Percentiles rank a stretch among this genome's conserved stretches.
phyloP scores from a whole-genome alignment of 2,888 invertebrate species.

The Tethea ocularis region DNA sequence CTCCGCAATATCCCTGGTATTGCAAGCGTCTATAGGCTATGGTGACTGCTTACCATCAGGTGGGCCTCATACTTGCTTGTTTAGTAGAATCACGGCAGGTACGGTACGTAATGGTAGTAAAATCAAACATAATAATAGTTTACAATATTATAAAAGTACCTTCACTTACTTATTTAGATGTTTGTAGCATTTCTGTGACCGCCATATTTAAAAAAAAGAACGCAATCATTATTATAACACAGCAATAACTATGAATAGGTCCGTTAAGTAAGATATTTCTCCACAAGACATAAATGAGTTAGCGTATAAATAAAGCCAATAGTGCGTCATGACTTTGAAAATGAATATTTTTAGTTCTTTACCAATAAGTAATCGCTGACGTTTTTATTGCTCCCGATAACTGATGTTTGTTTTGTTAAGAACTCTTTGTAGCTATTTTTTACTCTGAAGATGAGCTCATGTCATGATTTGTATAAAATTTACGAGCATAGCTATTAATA shows the following conservation, averaged over 20 bases:
- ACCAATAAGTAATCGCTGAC: constrained; percentile 33
- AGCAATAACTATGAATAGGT: constrained; percentile 24
- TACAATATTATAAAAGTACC: no score
- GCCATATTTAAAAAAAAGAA: no score
- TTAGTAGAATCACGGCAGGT: no score
- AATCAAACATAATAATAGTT: no score
- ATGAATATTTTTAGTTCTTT: constrained; percentile 42
- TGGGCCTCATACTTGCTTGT: no score
- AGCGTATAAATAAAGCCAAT: constrained; percentile 65
- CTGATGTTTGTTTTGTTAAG: constrained; percentile 34
- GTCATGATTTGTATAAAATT: not conserved
- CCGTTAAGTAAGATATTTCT: constrained; percentile 32
- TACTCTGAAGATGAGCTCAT: constrained; percentile 3
- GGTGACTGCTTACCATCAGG: no score
- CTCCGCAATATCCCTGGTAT: no score
- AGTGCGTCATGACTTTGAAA: constrained; percentile 51
- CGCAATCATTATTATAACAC: constrained; percentile 18
- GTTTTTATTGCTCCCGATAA: constrained; percentile 39
- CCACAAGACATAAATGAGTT: constrained; percentile 64
- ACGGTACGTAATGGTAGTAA: no score
- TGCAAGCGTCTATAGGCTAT: no score
- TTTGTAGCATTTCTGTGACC: no score
- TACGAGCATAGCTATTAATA: not conserved
- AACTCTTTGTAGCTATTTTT: constrained; percentile 21
- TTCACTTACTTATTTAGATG: no score